Conservation (phyloP, 2,113 vertebrate species). For the Sinosuthora webbiana region DNA sequence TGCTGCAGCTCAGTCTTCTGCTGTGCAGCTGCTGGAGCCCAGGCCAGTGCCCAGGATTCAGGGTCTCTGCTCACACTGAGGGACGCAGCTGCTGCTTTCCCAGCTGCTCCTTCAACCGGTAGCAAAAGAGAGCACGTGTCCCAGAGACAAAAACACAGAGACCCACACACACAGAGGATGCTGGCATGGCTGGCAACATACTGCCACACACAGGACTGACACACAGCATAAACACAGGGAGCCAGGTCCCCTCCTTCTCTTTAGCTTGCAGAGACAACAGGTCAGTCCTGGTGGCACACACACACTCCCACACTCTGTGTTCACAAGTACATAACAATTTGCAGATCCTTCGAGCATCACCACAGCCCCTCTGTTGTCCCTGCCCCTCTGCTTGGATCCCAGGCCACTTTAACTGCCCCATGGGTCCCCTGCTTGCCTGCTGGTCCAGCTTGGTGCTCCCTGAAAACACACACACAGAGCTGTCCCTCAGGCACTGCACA, state of each 20-base stretch:
- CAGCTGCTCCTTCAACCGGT: background rate
- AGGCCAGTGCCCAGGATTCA: too few relatives aligned
- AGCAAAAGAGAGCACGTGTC: fast-evolving
- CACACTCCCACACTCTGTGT: background rate
- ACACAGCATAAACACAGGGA: background rate
- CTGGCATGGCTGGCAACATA: background rate
- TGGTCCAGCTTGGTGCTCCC: background rate
- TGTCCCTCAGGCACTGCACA: background rate
- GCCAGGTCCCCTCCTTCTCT: background rate
- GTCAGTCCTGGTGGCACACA: background rate
- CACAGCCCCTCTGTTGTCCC: background rate
- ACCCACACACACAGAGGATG: too few relatives aligned
- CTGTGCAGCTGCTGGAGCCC: background rate
- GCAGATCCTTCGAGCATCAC: fast-evolving
- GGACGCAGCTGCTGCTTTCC: background rate
- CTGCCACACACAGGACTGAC: background rate
- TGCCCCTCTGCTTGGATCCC: background rate
- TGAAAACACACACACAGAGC: background rate
- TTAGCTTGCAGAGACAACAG: fast-evolving
- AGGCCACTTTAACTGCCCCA: fast-evolving
- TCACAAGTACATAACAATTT: background rate
- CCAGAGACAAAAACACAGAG: background rate
- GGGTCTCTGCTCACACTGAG: background rate
- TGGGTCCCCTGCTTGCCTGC: fast-evolving
- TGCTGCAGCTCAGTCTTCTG: background rate